phyloP scores from a whole-genome alignment of 2,113 vertebrate genomes.

The Leucopsar rothschildi region DNA sequence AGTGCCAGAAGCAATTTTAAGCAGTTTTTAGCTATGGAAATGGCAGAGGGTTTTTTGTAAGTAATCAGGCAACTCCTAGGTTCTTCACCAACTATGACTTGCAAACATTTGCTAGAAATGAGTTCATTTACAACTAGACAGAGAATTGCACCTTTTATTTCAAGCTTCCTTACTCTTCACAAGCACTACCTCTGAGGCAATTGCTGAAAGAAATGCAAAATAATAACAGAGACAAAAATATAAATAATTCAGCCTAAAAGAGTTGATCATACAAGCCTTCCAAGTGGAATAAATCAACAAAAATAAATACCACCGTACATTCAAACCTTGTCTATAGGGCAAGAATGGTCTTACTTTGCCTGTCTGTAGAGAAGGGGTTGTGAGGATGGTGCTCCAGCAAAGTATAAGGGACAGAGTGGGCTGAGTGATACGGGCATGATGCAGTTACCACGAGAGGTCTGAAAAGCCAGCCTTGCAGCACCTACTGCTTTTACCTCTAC shows the following conservation, averaged over 20 bases:
- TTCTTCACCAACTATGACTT: not conserved
- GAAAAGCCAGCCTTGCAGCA: not conserved
- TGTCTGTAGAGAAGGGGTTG: not conserved
- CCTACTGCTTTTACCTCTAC: not conserved
- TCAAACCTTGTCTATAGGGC: not conserved
- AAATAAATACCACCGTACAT: not conserved
- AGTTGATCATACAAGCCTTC: not conserved
- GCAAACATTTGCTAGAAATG: not conserved
- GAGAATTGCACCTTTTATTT: not conserved
- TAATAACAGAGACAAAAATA: not conserved
- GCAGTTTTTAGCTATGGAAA: not conserved
- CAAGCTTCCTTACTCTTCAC: not conserved
- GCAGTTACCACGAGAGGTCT: not conserved
- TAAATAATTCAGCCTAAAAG: not conserved
- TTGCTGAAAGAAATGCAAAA: not conserved
- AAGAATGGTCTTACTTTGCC: not conserved
- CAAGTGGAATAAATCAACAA: not conserved
- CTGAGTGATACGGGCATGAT: not conserved
- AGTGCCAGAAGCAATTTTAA: not conserved
- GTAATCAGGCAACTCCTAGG: not conserved
- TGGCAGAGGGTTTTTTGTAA: not conserved
- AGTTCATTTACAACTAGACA: not conserved
- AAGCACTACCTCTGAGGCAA: not conserved
- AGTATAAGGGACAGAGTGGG: not conserved
- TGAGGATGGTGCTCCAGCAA: not conserved